Percentiles rank a stretch among this genome's conserved stretches.
phyloP scores from a whole-genome alignment of 2,797 vertebrate genomes.

The Micropoecilia bifurca region DNA sequence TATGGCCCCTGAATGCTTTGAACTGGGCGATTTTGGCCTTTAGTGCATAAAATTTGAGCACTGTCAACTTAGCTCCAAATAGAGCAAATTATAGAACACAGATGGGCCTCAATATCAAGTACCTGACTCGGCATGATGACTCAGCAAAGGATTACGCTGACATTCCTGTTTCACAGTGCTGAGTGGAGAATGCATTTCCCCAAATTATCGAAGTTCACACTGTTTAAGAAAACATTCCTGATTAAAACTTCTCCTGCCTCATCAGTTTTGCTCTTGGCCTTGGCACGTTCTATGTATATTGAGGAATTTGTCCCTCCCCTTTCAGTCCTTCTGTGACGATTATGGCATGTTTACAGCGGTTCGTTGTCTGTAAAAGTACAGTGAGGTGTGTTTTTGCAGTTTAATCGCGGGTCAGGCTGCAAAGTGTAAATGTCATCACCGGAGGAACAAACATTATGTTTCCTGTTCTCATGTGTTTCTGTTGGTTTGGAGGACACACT shows the following conservation, averaged over 20 bases:
- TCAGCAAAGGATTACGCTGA: neutral
- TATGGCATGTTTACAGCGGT: neutral
- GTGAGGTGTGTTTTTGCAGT: neutral
- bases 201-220: slow-evolving; percentile 9
- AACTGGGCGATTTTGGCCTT: neutral
- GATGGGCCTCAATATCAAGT: neutral
- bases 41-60: no score
- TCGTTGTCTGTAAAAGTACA: neutral
- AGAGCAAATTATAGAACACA: neutral
- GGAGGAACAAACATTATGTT: slow-evolving; percentile 2
- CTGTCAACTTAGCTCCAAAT: neutral
- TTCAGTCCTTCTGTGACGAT: slow-evolving; percentile 14
- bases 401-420: neutral
- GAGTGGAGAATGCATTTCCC: neutral
- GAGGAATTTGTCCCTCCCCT: neutral
- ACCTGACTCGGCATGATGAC: neutral
- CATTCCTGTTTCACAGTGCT: neutral
- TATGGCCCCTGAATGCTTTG: no score
- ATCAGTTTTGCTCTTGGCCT: neutral
- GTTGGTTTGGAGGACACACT: slow-evolving; percentile 32
- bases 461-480: slow-evolving; percentile 3
- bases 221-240: slow-evolving; percentile 2
- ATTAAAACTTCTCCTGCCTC: neutral
- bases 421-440: neutral
- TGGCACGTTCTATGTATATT: slow-evolving; percentile 21